Percentiles rank a stretch among this genome's conserved stretches.
These are phyloP conservation scores for Solenopsis fugax DNA, from an alignment of 1,140 invertebrate genomes.

Conservation along the genomic window DNA sequence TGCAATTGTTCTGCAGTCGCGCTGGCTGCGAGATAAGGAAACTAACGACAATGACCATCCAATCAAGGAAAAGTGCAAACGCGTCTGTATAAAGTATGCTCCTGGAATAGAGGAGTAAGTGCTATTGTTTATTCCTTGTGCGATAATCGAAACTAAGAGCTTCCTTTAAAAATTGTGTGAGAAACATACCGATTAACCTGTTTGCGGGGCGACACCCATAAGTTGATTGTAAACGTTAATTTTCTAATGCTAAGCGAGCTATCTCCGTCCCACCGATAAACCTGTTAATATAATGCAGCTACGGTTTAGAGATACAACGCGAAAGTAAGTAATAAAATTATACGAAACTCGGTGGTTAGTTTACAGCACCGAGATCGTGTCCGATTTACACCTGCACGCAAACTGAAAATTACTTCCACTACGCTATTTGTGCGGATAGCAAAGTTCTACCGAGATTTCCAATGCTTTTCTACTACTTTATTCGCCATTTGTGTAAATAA, in stretches of 20 bases:
- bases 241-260: constrained; percentile 7
- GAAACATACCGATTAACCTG: background rate
- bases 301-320: constrained; percentile 74
- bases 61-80: constrained; percentile 56
- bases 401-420: constrained; percentile 20
- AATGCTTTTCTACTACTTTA: constrained; percentile 1
- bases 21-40: constrained; percentile 49
- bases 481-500: background rate
- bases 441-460: background rate
- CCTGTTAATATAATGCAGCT: constrained; percentile 69
- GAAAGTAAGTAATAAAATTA: constrained; percentile 77
- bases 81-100: constrained; percentile 31
- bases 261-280: constrained; percentile 41
- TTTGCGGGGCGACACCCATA: background rate
- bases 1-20: constrained; percentile 36
- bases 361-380: constrained; percentile 25
- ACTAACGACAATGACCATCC: constrained; percentile 50
- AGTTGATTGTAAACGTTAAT: constrained; percentile 40
- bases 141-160: constrained; percentile 7
- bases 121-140: constrained; percentile 10
- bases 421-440: background rate
- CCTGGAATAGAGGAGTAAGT: constrained; percentile 10
- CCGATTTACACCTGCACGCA: constrained; percentile 29
- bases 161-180: constrained; percentile 15
- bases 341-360: constrained; percentile 71